Evolutionary conservation across 2,797 vertebrate genomes (phyloP).

Genomic region (Hypotaenidia okinawae): DNA sequence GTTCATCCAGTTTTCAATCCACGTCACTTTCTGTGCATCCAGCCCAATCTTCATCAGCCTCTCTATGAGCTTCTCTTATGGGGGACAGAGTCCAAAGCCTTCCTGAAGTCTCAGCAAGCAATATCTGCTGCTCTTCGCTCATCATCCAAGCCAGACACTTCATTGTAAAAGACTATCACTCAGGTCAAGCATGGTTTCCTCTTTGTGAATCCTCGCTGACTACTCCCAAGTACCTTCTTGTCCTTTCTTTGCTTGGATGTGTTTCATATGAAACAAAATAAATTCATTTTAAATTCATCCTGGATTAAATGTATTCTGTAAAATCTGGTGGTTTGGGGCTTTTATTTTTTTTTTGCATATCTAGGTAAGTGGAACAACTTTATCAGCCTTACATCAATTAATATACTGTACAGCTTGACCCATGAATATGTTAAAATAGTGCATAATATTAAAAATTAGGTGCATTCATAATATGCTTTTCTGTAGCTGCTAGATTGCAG

Average conservation of each 20-base stretch:
- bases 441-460: background rate
- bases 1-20: background rate
- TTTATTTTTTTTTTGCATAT: background rate
- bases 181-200: background rate
- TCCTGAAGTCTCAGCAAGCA: background rate
- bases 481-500: background rate
- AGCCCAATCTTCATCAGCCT: background rate
- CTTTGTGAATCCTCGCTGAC: background rate
- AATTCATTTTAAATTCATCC: rapidly evolving
- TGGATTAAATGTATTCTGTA: background rate
- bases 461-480: background rate
- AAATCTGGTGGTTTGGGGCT: background rate
- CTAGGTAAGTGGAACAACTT: background rate
- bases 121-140: background rate
- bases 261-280: background rate
- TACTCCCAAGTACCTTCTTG: background rate
- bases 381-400: background rate
- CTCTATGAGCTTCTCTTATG: background rate
- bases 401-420: background rate
- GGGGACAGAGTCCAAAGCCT: background rate
- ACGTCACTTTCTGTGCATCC: background rate
- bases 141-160: rapidly evolving
- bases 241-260: background rate
- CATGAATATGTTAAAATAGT: background rate
- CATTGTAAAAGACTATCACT: too few relatives aligned